Base-by-base conservation (phyloP, 1,140 invertebrate species). In the Drosophila novamexicana region DNA sequence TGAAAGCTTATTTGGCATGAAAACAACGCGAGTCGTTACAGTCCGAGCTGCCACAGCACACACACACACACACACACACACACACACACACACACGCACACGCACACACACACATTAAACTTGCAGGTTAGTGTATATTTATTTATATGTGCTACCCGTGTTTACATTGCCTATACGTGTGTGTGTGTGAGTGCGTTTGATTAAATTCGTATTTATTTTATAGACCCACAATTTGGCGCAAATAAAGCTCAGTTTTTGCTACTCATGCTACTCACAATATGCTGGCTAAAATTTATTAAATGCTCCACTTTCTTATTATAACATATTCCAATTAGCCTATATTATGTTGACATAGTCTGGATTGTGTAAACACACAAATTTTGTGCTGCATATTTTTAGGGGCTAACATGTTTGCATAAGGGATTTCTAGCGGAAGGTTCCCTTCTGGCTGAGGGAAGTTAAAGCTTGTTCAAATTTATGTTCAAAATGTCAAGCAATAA, bases 1-100 rank as follows among this genome's bases (percentile, higher is more conserved):
- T 82, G 83, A 72, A 86, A 76, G 82, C 69, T 74, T 81, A 86
- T 86, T 86, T 86, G 83, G 75, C 76, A 82, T 77, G 79, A 78
- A 78, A 79, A 77, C 37, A 71, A 53, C 53, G 66, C 50, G 42
- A 18, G 42, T 32, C 58, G 53, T 40, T 70, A 50, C 45, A 42
- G 36, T 39, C 50, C 49, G 47, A 68, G 59, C 53, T 59, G 75
- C 65, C 65, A 14, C 62, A 72, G 18, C 64, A 58, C 66, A 37
- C 36, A 6, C 56, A 18, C 45, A 32, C 57, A 45, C 40, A 7
- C 37, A 57, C 8, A 49, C 59, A 45, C 54, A 54, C 37, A 65
- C 37, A 57, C 8, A 49, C 59, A 45, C 54, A 54, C 37, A 65
- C 64, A 58, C 66, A 37, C 36, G 3, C 56, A 18, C 45, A 32